Evolutionary conservation across 2,797 vertebrate genomes (phyloP), one percentile per base, ranked within the genome.

Genomic region (Acanthurus tractus): DNA sequence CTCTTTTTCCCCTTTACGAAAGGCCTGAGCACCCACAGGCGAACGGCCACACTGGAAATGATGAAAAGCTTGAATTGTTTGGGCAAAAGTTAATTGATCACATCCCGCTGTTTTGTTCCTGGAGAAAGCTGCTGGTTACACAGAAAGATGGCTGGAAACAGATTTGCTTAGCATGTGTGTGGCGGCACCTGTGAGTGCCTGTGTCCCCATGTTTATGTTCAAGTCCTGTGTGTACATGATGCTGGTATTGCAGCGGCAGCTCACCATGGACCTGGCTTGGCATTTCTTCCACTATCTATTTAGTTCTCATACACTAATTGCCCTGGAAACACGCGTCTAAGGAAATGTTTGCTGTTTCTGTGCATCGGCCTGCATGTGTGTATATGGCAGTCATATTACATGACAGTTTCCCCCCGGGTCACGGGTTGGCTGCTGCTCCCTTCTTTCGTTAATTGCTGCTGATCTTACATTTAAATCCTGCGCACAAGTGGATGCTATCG

Each of bases 21-120:
- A 55, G 67, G 18, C 63, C 63, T 1, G n/a, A 71, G 81, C 87
- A 55, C 78, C 83, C 62, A 57, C 74, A 17, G 70, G 79, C 58
- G 81, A 82, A 85, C 44, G 23, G 34, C 74, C 79, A 63, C 65
- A 40, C 54, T 58, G 62, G 25, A 81, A 81, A 57, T 1, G 17
- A 78, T 67, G 74, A 88, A 84, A 79, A 80, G 56, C 52, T 63
- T 34, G 42, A 84, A 63, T 83, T 88, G 81, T 83, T 87, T 69
- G 82, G 79, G 57, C 65, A 79, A 78, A 87, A 85, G 83, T 86
- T 81, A 88, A 90, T 89, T 86, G 87, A 87, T 89, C 72, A 25
- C 79, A 73, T 88, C 82, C 73, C 72, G 78, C 77, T 74, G 86
- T 48, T 78, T 79, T 84, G 71, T 74, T 88, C 79, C 67, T 58